phyloP scores from a whole-genome alignment of 2,797 vertebrate genomes.

The Psittacula echo region DNA sequence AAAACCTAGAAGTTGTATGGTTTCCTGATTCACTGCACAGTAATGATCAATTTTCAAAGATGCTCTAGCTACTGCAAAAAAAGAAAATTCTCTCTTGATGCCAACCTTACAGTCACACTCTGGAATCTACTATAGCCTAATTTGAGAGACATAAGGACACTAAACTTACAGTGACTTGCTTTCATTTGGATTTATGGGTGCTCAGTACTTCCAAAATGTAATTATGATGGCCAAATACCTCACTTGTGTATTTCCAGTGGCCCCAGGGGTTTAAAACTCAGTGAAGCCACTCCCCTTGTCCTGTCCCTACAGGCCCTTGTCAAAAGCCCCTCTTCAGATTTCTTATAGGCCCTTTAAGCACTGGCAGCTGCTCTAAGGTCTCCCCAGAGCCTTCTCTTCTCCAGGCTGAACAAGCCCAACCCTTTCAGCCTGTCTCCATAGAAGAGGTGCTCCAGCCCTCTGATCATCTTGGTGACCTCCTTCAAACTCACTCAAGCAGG shows the following conservation, averaged over 20 bases:
- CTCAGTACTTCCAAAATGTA: neutral
- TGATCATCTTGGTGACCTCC: neutral
- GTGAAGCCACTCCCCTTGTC: neutral
- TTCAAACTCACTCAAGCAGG: neutral
- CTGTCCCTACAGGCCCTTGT: neutral
- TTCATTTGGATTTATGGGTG: neutral
- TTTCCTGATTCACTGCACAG: neutral
- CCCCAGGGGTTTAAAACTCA: neutral
- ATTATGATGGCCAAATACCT: neutral
- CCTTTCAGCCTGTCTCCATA: neutral
- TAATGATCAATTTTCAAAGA: neutral
- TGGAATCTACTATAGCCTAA: neutral
- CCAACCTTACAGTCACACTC: neutral
- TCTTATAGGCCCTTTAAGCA: neutral
- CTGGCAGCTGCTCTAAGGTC: neutral
- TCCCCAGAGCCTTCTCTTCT: neutral
- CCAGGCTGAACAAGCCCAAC: neutral
- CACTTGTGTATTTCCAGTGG: neutral
- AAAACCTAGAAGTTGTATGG: neutral
- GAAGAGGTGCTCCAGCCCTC: neutral
- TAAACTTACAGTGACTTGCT: neutral
- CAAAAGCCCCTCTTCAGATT: neutral
- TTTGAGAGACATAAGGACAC: neutral
- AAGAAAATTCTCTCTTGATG: neutral
- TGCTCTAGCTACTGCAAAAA: neutral